Base-by-base conservation (phyloP, 2,797 vertebrate genomes). In the Octomys mimax region DNA sequence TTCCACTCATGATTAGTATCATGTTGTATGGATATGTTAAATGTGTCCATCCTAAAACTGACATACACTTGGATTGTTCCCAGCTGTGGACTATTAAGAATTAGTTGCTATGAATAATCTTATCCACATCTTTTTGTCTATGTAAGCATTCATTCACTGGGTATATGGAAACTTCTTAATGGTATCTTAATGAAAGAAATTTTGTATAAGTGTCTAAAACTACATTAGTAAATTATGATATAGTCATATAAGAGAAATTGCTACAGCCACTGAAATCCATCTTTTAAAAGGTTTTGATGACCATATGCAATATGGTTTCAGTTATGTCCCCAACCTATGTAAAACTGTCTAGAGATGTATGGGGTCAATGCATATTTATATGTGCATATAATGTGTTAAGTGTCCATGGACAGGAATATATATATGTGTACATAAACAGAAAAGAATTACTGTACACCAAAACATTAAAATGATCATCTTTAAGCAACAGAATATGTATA, bases 181-280 rank as follows among this genome's bases (percentile, higher is more conserved):
- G 71, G 61, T 81, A 87, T 95, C 94, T 97, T 91, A 92, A 89
- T 94, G 89, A 92, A 96, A 49, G 73, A 54, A 84, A 92, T 84
- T 95, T 92, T 94, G 46, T 94, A 57, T 31, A 46, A 91, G 31
- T 84, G 36, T 94, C 49, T 54, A 92, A 92, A 95, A 18, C 42
- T 49, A 77, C 14, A 14, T 18, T 49, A 77, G 12, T 85, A 93
- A 90, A 80, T 94, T 89, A 71, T 66, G 64, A 94, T 87, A 80
- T 85, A 92, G 46, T 86, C 66, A 91, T 89, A 89, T 1, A 84
- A 92, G 73, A 84, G 77, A 95, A 83, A 81, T 75, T 59, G 2
- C 46, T 87, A 46, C 7, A 77, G 42, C 19, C 39, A 94, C 91
- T 86, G 39, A 92, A 83, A 88, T 19, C 57, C 31, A 75, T 94